Evolutionary conservation across 2,888 invertebrate species (phyloP).

Genomic region (Luffia ferchaultella): DNA sequence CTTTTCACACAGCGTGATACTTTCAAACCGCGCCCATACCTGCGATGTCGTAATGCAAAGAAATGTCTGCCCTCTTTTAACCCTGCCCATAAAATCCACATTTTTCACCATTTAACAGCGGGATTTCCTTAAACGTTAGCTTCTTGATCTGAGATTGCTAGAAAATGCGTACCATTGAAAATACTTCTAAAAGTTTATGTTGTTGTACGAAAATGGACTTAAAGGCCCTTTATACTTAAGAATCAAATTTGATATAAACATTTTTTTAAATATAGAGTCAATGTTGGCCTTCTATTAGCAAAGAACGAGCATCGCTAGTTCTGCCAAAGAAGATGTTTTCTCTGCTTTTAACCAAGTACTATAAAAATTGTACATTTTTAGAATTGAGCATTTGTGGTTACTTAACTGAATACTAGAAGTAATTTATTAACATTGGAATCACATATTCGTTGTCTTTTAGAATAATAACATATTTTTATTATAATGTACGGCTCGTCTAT

Average conservation of each 20-base stretch:
- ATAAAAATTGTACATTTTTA: neutral
- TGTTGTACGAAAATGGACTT: too few relatives aligned
- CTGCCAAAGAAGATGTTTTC: neutral
- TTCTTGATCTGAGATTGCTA: conserved; percentile 34
- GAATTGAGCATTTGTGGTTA: neutral
- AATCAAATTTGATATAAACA: too few relatives aligned
- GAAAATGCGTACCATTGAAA: conserved; percentile 33
- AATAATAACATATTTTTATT: too few relatives aligned
- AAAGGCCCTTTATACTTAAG: too few relatives aligned
- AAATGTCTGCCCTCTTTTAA: conserved; percentile 16
- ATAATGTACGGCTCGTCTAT: too few relatives aligned
- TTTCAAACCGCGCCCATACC: too few relatives aligned
- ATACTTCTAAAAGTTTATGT: too few relatives aligned
- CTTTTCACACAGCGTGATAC: too few relatives aligned
- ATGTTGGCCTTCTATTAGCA: neutral
- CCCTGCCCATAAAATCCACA: conserved; percentile 29
- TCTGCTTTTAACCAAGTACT: neutral
- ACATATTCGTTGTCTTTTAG: too few relatives aligned
- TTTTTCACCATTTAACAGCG: conserved; percentile 18
- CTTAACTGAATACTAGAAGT: too few relatives aligned
- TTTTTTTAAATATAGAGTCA: neutral
- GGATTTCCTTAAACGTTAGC: conserved; percentile 3
- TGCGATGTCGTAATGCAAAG: neutral
- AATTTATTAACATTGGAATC: too few relatives aligned
- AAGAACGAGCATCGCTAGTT: neutral